These are phyloP conservation scores for Drosophila ohnishii DNA, from an alignment of 1,140 invertebrate species.

Conservation along the genomic window DNA sequence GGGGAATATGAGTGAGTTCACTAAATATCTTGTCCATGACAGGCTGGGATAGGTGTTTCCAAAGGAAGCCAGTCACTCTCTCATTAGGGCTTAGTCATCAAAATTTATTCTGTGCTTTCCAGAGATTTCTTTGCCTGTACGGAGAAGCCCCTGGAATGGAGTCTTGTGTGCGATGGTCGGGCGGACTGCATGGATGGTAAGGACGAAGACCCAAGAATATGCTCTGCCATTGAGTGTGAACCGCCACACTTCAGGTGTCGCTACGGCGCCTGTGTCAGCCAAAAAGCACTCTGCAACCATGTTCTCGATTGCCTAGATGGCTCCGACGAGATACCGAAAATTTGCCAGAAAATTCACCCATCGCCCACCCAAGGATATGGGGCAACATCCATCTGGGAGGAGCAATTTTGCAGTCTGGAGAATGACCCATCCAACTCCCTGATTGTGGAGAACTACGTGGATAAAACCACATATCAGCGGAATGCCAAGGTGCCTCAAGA, in stretches of 20 bases:
- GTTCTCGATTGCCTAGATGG: background rate
- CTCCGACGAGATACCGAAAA: background rate
- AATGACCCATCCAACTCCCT: background rate
- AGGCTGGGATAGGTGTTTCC: background rate
- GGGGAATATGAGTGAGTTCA: conserved; percentile 35
- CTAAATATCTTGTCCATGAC: background rate
- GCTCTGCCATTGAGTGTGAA: background rate
- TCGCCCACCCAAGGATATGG: background rate
- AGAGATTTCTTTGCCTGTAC: conserved; percentile 39
- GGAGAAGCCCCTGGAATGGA: background rate
- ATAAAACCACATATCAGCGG: background rate
- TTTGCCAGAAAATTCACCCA: background rate
- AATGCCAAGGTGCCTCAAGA: conserved; percentile 9
- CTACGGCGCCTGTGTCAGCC: background rate
- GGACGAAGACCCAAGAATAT: conserved; percentile 46
- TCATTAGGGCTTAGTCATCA: background rate
- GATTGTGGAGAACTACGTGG: background rate
- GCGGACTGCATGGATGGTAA: conserved; percentile 84
- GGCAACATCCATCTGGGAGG: background rate
- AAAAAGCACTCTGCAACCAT: background rate
- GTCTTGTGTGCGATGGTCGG: background rate
- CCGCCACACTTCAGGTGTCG: background rate
- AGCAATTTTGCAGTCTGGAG: background rate
- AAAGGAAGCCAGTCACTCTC: background rate
- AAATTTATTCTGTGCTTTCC: conserved; percentile 45